These are phyloP conservation scores for Pachycephus smyrnensis DNA, from an alignment of 2,888 invertebrate genomes.

Conservation along the genomic window DNA sequence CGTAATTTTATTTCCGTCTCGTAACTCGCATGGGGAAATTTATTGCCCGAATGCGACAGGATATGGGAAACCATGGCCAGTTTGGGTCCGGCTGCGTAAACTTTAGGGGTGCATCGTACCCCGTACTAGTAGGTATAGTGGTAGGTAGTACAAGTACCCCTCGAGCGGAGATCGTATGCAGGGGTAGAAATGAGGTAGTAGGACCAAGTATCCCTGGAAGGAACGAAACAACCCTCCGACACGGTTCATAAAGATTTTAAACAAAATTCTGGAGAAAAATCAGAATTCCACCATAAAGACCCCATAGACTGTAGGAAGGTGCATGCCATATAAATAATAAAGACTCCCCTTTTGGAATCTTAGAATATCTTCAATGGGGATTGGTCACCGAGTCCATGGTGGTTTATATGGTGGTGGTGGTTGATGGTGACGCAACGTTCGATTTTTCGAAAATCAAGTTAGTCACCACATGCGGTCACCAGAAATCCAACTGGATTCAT, in stretches of 20 bases:
- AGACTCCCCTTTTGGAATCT: slow-evolving; percentile 5
- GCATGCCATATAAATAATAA: slow-evolving; percentile 39
- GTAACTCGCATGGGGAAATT: neutral
- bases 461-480: slow-evolving; percentile 50
- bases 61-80: slow-evolving; percentile 52
- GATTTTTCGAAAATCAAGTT: neutral
- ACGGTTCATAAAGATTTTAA: slow-evolving; percentile 66
- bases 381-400: neutral
- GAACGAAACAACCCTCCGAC: slow-evolving; percentile 51
- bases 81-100: slow-evolving; percentile 60
- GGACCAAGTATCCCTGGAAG: slow-evolving; percentile 1
- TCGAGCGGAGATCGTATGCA: neutral
- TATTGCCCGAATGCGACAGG: slow-evolving; percentile 24
- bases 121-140: neutral
- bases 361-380: neutral
- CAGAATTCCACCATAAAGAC: slow-evolving; percentile 47
- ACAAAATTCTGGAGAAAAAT: slow-evolving; percentile 60
- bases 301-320: slow-evolving; percentile 12
- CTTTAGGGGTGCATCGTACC: slow-evolving; percentile 40
- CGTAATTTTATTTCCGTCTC: slow-evolving; percentile 3
- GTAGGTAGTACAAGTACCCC: neutral
- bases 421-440: neutral
- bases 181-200: neutral
- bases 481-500: slow-evolving; percentile 40
- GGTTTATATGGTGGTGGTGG: neutral